These are phyloP conservation scores for Zoroaster sp. DNA, from an alignment of 53 echinoderm and acorn worm species.

Conservation along the genomic window DNA sequence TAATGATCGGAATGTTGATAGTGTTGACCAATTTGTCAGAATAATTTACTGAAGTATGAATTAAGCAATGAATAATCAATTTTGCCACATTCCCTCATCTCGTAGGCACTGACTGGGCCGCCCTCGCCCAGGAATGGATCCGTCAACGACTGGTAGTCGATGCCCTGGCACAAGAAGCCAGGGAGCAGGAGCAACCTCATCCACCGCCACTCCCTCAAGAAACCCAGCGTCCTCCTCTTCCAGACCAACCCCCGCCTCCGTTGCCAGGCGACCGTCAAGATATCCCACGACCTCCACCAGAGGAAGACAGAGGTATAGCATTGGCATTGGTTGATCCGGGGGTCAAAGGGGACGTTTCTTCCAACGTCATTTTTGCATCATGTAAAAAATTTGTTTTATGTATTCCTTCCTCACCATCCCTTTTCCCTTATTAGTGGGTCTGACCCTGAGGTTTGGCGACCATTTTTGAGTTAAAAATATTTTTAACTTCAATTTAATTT, in stretches of 20 bases:
- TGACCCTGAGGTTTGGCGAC: background rate
- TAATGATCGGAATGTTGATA: too few relatives aligned
- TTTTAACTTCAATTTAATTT: too few relatives aligned
- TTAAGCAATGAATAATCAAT: too few relatives aligned
- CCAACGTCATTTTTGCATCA: background rate
- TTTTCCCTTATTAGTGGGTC: background rate
- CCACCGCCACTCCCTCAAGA: constrained; percentile 20
- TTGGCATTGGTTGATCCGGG: too few relatives aligned
- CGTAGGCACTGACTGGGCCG: constrained; percentile 89
- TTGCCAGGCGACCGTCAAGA: constrained; percentile 40
- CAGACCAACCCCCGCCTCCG: constrained; percentile 57
- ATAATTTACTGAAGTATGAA: too few relatives aligned
- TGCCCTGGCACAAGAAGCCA: constrained; percentile 1
- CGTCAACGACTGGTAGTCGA: constrained; percentile 74
- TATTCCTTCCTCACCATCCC: background rate
- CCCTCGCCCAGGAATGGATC: constrained; percentile 97
- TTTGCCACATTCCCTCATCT: too few relatives aligned
- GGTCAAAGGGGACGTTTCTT: too few relatives aligned
- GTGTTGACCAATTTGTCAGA: too few relatives aligned
- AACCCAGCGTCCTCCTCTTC: constrained; percentile 29
- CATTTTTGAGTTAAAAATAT: background rate
- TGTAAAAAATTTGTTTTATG: background rate
- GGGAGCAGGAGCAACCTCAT: constrained; percentile 27
- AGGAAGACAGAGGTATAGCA: constrained; percentile 41
- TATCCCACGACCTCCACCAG: constrained; percentile 15